Evolutionary conservation across 2,888 invertebrate species (phyloP).

Genomic region (Seira musarum): DNA sequence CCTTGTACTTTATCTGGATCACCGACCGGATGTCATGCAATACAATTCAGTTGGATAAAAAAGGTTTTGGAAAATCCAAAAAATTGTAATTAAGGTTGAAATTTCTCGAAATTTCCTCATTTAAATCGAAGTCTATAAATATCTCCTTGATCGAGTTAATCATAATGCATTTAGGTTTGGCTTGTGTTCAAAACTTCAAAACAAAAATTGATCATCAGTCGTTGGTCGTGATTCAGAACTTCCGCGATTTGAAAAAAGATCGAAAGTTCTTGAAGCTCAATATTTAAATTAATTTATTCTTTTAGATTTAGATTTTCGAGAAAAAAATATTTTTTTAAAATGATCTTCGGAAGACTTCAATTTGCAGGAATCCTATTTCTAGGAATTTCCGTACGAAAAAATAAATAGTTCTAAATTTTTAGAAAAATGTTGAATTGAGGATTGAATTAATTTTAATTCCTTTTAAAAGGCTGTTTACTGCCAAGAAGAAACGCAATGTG

Average conservation of each 20-base stretch:
- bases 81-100: too few species aligned
- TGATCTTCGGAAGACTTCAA: slow-evolving; percentile 21
- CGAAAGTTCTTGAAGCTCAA: neutral
- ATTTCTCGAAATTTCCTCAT: too few species aligned
- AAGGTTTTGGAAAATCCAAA: too few species aligned
- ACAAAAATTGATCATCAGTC: neutral
- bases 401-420: too few species aligned
- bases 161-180: neutral
- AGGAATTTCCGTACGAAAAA: slow-evolving; percentile 36
- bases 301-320: neutral
- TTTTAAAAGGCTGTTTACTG: slow-evolving; percentile 38
- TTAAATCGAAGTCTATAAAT: slow-evolving; percentile 22
- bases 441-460: neutral
- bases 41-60: too few species aligned
- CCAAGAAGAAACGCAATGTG: slow-evolving; percentile 64
- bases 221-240: too few species aligned
- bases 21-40: too few species aligned
- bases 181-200: neutral
- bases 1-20: too few species aligned
- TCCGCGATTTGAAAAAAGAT: neutral
- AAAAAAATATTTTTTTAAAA: neutral
- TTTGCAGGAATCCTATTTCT: slow-evolving; percentile 40
- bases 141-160: neutral
- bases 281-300: neutral
- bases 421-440: neutral